A percentile compares a stretch with the other conserved stretches of the same genome.
Evolutionary conservation across 2,113 vertebrate species (phyloP).

Genomic region (Collichthys lucidus): DNA sequence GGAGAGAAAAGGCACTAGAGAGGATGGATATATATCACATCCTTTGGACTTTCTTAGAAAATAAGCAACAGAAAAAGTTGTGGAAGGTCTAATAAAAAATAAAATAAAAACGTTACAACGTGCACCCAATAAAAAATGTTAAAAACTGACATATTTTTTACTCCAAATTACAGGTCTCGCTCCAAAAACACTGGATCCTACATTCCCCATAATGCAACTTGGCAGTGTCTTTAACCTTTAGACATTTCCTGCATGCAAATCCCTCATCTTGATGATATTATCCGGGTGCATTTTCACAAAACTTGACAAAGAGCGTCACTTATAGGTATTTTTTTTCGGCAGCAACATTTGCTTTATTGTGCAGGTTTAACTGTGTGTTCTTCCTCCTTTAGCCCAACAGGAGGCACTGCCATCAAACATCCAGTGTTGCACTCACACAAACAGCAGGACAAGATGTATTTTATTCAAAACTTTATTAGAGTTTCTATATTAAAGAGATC

Average conservation of each 20-base stretch:
- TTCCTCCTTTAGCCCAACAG: slow-evolving; percentile 8
- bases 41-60: too few relatives aligned
- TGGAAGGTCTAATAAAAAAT: too few relatives aligned
- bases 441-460: slow-evolving; percentile 5
- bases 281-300: background rate
- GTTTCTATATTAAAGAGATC: slow-evolving; percentile 71
- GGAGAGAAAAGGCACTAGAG: too few relatives aligned
- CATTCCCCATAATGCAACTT: too few relatives aligned
- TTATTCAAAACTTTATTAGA: slow-evolving; percentile 74
- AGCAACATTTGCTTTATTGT: background rate
- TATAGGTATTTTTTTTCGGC: background rate
- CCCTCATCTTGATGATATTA: background rate
- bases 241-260: background rate
- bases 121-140: background rate
- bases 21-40: too few relatives aligned
- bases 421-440: background rate
- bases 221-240: background rate
- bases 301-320: background rate
- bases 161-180: background rate
- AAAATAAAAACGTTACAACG: too few relatives aligned
- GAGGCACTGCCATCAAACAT: background rate
- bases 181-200: background rate
- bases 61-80: too few relatives aligned
- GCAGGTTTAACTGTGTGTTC: background rate
- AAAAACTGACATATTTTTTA: background rate